Base-by-base conservation (phyloP, 2,113 vertebrate genomes). In the Cyanoliseus patagonus region DNA sequence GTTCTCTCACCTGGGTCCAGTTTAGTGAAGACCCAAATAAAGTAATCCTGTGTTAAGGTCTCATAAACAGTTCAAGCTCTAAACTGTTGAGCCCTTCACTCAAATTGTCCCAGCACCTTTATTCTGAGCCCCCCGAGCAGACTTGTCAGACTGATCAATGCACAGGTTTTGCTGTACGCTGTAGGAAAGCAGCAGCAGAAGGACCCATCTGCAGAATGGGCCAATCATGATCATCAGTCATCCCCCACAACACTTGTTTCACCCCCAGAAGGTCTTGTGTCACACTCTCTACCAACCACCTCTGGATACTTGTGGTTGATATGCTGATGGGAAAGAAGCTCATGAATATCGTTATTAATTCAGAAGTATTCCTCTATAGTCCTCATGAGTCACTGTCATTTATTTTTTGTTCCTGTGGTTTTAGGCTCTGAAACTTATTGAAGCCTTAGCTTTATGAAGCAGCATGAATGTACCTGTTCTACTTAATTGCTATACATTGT, bases 341-440 rank as follows among this genome's bases (percentile, higher is more conserved):
- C 44, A 86, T 23, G 73, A 52, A 62, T 66, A 73, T 53, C 53
- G 59, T 57, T 57, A 88, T 52, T 95, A 83, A 95, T 94, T 90
- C 44, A 14, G 59, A 92, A 91, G 49, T 81, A 70, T 86, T 91
- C 18, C 27, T 92, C 86, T 77, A 25, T 17, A 90, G 53, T 37
- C 44, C 68, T 94, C 68, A 62, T 52, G 89, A 95, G 35, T 74
- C 83, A 95, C 49, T 86, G 31, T 27, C 33, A 42, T 88, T 77
- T 75, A 44, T 59, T 82, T 87, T 73, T 80, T 66, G 30, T 77
- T 88, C 83, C 86, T 86, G 95, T 66, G 72, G 89, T 74, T 94
- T 92, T 66, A 74, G 68, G 53, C 24, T 86, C 72, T 62, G 57
- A 85, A 92, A 64, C 47, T 51, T 80, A 55, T 9, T 80, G 67